A percentile compares a stretch with the other conserved stretches of the same genome.
These are phyloP conservation scores for Busseola fusca DNA, from an alignment of 2,888 invertebrate species.

Conservation along the genomic window DNA sequence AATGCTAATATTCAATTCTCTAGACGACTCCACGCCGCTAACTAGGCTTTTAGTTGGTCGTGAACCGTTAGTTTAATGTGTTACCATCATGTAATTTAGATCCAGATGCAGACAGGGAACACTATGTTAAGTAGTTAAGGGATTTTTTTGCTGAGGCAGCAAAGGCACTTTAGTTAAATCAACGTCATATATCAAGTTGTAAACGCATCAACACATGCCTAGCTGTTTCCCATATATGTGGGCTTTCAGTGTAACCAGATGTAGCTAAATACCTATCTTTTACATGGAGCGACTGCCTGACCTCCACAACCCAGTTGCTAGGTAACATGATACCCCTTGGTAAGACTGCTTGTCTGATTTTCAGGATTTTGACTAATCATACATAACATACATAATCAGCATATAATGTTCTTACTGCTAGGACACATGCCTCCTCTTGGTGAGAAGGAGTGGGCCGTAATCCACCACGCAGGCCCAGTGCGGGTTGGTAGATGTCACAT, in stretches of 20 bases:
- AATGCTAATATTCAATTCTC: conserved; percentile 84
- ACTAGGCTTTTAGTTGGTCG: conserved; percentile 68
- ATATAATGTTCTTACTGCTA: too few relatives aligned
- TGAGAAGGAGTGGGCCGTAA: too few relatives aligned
- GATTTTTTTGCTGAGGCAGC: background rate
- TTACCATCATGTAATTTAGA: conserved; percentile 3
- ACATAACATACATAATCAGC: too few relatives aligned
- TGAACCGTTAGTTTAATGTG: conserved; percentile 48
- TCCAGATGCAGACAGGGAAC: background rate
- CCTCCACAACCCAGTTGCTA: background rate
- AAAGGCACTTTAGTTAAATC: background rate
- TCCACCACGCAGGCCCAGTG: too few relatives aligned
- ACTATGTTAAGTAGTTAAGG: background rate
- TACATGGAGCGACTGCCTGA: background rate
- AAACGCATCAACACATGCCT: background rate
- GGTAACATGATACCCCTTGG: background rate
- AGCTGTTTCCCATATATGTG: background rate
- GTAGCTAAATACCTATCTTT: background rate
- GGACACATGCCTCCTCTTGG: too few relatives aligned
- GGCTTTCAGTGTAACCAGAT: background rate
- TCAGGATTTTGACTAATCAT: background rate
- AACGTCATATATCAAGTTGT: background rate
- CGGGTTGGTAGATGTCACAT: too few relatives aligned
- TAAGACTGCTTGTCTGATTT: background rate
- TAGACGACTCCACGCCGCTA: conserved; percentile 62